Conservation (phyloP, 2,888 invertebrate genomes). For the Andrena haemorrhoa region DNA sequence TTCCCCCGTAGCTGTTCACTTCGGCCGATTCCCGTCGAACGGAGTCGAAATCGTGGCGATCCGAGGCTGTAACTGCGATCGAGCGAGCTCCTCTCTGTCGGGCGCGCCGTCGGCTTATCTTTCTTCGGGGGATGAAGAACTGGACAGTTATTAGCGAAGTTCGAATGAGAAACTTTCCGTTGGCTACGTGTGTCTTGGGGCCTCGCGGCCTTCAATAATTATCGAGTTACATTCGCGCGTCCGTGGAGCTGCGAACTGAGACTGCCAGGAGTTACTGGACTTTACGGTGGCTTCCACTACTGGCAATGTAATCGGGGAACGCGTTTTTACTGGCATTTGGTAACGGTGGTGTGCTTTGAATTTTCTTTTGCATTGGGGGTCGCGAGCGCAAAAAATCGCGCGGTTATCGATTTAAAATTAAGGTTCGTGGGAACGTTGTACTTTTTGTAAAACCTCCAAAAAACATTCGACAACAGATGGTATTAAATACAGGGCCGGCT, state of each 20-base stretch:
- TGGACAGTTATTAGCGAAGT: slow-evolving; percentile 21
- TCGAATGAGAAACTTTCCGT: slow-evolving; percentile 12
- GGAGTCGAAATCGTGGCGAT: neutral
- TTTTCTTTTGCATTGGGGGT: no score
- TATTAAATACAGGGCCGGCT: no score
- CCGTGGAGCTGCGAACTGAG: neutral
- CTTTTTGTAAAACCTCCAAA: no score
- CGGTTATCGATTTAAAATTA: no score
- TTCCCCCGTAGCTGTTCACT: neutral
- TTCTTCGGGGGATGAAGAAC: slow-evolving; percentile 7
- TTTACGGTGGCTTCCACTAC: neutral
- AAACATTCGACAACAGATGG: no score
- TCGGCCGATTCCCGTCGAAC: neutral
- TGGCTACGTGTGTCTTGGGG: neutral
- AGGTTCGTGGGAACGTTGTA: no score
- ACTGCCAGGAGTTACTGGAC: neutral
- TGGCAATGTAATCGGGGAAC: neutral
- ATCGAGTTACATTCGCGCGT: neutral
- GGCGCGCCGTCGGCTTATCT: neutral
- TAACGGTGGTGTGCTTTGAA: no score
- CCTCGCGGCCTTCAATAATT: neutral
- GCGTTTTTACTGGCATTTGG: no score
- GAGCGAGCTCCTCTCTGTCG: neutral
- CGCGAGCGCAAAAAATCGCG: no score
- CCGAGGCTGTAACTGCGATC: neutral